Evolutionary conservation across 2,113 vertebrate species (phyloP), one percentile per base, ranked within the genome.

Genomic region (Dasyurus viverrinus): DNA sequence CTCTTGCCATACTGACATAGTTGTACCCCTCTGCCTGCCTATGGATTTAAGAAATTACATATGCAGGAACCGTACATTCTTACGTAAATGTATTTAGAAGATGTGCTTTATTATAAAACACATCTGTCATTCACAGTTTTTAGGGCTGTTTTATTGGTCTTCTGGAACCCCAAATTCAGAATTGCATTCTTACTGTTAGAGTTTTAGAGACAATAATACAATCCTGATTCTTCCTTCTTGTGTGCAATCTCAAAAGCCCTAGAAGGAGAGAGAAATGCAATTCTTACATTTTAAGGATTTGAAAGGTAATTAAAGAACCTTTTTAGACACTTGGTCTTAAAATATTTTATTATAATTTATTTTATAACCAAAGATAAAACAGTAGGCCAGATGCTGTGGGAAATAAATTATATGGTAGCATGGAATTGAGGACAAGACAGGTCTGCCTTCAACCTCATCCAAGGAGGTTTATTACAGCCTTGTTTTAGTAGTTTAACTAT

Each of bases 201-300:
- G 94, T 96, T 91, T 93, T 84, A 93, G 36, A 84, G 52, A 27
- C 95, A 93, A 97, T 92, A 95, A 54, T 23, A 0, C 90, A 96
- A 91, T 76, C 92, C 48, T 93, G 89, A 60, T 52, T 97, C 90
- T 95, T 91, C 90, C 8, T 2, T 90, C 76, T 54, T 97, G 89
- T 90, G 76, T 84, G 84, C 16, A 52, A 90, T 91, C 94, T 94
- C 47, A 57, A 91, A 92, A 95, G 76, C 89, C 90, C 95, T 68
- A 52, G 27, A 52, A 54, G n/a, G n/a, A 42, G n/a, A 96, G 92
- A 93, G 54, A 93, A 94, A 94, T 46, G 92, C 36, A 57, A 0
- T 95, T 92, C 54, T 89, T 54, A 36, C 46, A 47, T 89, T 91
- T 96, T 90, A 68, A 91, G 93, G 22, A 92, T 95, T 53, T 53